Evolutionary conservation across 2,888 invertebrate genomes (phyloP), one percentile per base, ranked within the genome.

Genomic region (Linyphia triangularis): DNA sequence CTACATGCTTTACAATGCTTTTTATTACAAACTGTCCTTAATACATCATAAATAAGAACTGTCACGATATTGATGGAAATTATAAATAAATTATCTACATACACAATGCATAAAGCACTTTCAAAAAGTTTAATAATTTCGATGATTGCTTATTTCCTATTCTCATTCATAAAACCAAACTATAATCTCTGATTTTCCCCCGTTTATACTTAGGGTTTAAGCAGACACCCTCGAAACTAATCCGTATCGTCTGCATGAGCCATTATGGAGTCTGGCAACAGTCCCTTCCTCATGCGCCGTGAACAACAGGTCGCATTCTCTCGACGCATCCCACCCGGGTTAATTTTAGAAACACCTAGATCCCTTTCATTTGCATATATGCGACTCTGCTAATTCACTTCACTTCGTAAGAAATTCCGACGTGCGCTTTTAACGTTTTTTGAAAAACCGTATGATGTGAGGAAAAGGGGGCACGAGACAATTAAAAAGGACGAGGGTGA

Each of bases 261-360:
- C 33, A 16, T 13, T 43, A 43, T 43, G 10, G 22, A 13, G 13
- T 30, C 30, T 57, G 22, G 73, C 57, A 75, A 75, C 59, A 59
- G 22, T 59, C 33, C 33, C 73, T 59, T 13, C 33, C 28, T 59
- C 59, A 59, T 59, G 73, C 73, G 22, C 30, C 19, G 28, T 30
- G n/a, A 51, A 72, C 72, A 72, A 26, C 26, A 24, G 24, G 16
- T 75, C 30, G 43, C 33, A 33, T 24, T 33, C 24, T 2, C 10
- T 28, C 57, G 40, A 40, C 69, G 69, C 69, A 70, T 28, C 28
- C 16, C 30, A 75, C 6, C 30, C 57, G 19, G 51, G 73, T 57
- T 75, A 59, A 75, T 75, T 75, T 75, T 59, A 75, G 73, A 57
- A 57, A 75, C 59, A 22, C 59, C 57, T 10, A 59, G 73, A 75